A percentile compares a stretch with the other conserved stretches of the same genome.
Evolutionary conservation across 2,888 invertebrate genomes (phyloP).

Genomic region (Cryptus viduatorius): DNA sequence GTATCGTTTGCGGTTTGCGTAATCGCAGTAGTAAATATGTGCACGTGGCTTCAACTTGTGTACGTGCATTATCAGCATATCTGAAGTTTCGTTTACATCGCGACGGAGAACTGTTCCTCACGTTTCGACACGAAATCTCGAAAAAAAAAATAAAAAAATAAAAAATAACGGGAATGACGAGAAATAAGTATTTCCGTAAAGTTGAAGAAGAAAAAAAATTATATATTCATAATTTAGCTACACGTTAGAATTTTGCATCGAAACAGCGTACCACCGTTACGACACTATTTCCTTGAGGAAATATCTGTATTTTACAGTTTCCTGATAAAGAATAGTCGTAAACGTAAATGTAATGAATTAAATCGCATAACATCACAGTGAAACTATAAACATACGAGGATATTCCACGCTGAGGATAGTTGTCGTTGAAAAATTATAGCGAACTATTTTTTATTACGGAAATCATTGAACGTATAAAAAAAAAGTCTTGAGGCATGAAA

Average conservation of each 20-base stretch:
- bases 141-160: not conserved
- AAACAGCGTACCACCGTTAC: no score
- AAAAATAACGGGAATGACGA: not conserved
- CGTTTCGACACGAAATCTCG: not conserved
- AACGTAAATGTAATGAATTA: not conserved
- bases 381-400: not conserved
- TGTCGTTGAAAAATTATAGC: not conserved
- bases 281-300: not conserved
- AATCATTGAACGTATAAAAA: not conserved
- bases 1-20: conserved; percentile 45
- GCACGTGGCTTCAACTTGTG: conserved; percentile 29
- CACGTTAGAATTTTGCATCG: no score
- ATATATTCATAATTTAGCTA: no score
- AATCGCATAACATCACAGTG: not conserved
- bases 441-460: not conserved
- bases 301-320: not conserved
- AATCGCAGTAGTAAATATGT: conserved; percentile 40
- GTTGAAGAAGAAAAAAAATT: not conserved
- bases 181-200: no score
- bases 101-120: not conserved
- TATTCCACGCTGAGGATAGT: not conserved
- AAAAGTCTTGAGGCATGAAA: not conserved
- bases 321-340: not conserved
- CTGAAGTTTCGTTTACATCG: not conserved
- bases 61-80: conserved; percentile 28